phyloP scores from a whole-genome alignment of 2,888 invertebrate species.

The Eupithecia tripunctaria region DNA sequence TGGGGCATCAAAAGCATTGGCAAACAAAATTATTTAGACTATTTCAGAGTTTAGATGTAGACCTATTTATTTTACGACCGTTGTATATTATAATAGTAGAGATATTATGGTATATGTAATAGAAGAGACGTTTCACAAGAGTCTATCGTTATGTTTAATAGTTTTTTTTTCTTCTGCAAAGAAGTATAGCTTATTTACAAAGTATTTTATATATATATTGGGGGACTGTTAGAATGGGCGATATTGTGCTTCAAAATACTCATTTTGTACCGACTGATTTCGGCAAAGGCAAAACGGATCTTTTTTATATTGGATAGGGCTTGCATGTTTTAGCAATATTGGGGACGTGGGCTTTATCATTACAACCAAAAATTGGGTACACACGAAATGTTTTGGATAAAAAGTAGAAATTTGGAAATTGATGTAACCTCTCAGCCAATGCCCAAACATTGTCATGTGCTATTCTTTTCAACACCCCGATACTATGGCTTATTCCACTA shows the following conservation, averaged over 20 bases:
- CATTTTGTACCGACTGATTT: background rate
- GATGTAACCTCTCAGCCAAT: background rate
- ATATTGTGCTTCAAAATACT: constrained; percentile 3
- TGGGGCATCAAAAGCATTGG: constrained; percentile 13
- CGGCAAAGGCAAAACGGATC: background rate
- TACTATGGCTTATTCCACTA: too few species aligned
- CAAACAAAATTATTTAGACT: constrained; percentile 9
- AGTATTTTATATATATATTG: constrained; percentile 3
- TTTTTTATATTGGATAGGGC: constrained; percentile 13
- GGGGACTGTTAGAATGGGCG: background rate
- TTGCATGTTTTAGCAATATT: constrained; percentile 8
- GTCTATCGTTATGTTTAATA: background rate
- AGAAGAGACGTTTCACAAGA: background rate
- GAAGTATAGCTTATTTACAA: background rate
- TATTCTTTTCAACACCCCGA: background rate
- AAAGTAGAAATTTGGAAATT: background rate
- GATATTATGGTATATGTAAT: background rate
- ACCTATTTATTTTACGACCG: background rate
- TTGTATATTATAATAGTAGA: background rate
- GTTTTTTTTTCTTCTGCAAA: background rate
- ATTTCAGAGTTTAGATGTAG: background rate
- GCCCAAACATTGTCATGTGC: background rate
- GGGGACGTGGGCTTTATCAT: background rate
- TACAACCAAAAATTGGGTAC: constrained; percentile 5
- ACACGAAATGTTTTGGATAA: background rate